Evolutionary conservation across 2,888 invertebrate species (phyloP), one percentile per base, ranked within the genome.

Genomic region (Teleiodes luculella): DNA sequence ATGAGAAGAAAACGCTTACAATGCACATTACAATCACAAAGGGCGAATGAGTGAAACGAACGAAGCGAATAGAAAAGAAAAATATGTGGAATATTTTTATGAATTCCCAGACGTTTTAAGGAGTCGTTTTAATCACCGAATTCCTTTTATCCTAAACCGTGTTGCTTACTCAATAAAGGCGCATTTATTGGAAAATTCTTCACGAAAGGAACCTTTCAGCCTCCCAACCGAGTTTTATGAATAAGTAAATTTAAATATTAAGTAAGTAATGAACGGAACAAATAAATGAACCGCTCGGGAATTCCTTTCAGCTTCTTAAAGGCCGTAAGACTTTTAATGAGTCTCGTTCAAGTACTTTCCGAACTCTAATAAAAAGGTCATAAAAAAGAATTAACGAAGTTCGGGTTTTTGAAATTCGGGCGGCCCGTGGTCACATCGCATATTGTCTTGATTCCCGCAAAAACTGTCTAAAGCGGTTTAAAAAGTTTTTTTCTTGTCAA

Each of bases 351-450:
- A 81, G 74, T 77, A 72, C 76, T 80, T 82, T 75, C 67, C 76
- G 72, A 83, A 84, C 74, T 83, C 77, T 75, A 83, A 81, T 83
- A 81, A 83, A 84, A 83, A 77, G 78, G 75, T 80, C 75, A 81
- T 79, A 77, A 82, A 81, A 78, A 79, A 79, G 73, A 76, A 77
- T 78, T 80, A 77, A 69, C 73, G 64, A 74, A 77, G 71, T 78
- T 77, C 64, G 59, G 64, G 62, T 47, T 58, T 57, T 60, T 66
- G 64, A 67, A 70, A 70, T 71, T 56, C 56, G 63, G 59, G 56
- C 39, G 30, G 46, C 4, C 31, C 20, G 10, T 57, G 72, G 66
- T 66, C 68, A 62, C 46, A 24, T 24, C 24, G 24, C 24, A n/a
- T n/a, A n/a, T n/a, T n/a, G n/a, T 6, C 24, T 6, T 6, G 24